Base-by-base conservation (phyloP, 92 coral and sea anemone species). In the Nematostella vectensis region DNA sequence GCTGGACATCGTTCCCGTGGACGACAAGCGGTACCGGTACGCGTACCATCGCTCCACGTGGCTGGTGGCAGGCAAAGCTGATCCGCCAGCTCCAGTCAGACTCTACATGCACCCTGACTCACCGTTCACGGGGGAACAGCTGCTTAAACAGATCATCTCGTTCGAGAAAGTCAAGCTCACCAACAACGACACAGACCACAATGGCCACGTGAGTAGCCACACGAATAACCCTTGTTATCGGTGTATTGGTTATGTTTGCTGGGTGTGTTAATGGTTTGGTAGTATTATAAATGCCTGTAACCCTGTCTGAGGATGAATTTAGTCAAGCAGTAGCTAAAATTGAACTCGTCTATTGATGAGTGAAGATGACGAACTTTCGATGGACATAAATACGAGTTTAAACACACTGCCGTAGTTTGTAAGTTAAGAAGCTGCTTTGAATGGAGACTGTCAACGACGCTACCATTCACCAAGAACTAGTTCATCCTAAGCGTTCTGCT, bases 31-130 rank as follows among this genome's bases (percentile, higher is more conserved):
- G 48, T 89, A 89, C 62, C 87, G 95, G 39, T 89, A 89, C 66
- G 96, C 96, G 27, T 89, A 89, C 61, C 96, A 89, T 68, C 85
- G 96, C 31, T 89, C 96, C 15, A 86, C 96, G 56, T 88, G 96
- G 96, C 75, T 88, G 52, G 96, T 88, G 33, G 89, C 96, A 11
- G 96, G 96, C 30, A 88, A 88, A 54, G 96, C 96, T 25, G 96
- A 88, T 47, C 96, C 96, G 25, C 96, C 96, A 23, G 87, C 96
- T 57, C 96, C 89, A 27, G 89, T 85, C 21, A 72, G 96, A 50
- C 84, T 88, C 39, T 83, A 85, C 69, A 88, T 88, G 96, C 96
- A 88, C 47, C 96, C 96, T 31, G 96, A 88, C 74, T 85, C 96
- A 3, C 96, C 96, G 58, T 88, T 88, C 53, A 88, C 94, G 2